Evolutionary conservation across 2,113 vertebrate species (phyloP), one percentile per base, ranked within the genome.

Genomic region (Pteropus alecto): DNA sequence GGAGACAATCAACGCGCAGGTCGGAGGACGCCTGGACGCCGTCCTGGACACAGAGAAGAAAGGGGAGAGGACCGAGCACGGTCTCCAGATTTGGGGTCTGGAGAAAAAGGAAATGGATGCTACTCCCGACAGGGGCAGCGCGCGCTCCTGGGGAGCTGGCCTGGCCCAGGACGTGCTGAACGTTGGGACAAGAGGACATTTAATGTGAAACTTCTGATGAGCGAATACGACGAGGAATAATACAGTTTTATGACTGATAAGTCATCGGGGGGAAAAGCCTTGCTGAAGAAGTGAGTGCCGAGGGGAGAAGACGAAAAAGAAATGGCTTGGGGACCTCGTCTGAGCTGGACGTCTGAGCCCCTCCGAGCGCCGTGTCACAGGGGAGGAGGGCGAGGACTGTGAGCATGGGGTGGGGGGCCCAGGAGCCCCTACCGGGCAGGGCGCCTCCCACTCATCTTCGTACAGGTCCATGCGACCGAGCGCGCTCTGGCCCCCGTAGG

Each of bases 371-470:
- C 21, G 70, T 6, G 60, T 19, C 2, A 18, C 14, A 8, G 13
- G 0, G 18, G 22, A 54, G 87, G 70, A 13, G 3, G 56, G 14
- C 19, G 30, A 26, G 16, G 10, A 5, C 51, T 3, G 61, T 5
- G 21, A 18, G 60, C 68, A 6, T 18, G 41, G 54, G 9, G 10
- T 5, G 3, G 13, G 30, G 56, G 6, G 15, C 41, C 51, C 8
- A 8, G 7, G 79, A 85, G n/a, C 7, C 73, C 65, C 65, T 18
- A 2, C 4, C 9, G 9, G 65, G 65, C 65, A n/a, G 6, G 30
- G 26, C 22, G 1, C 0, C 1, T 13, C 48, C 6, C 7, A 5
- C 3, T 43, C 38, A 7, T 13, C 38, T 16, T 19, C 26, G 54
- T 21, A 9, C 0, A 71, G 21, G 43, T 13, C 16, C 58, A 16